Conservation (phyloP, 2,888 invertebrate genomes). For the Sympetrum striolatum region DNA sequence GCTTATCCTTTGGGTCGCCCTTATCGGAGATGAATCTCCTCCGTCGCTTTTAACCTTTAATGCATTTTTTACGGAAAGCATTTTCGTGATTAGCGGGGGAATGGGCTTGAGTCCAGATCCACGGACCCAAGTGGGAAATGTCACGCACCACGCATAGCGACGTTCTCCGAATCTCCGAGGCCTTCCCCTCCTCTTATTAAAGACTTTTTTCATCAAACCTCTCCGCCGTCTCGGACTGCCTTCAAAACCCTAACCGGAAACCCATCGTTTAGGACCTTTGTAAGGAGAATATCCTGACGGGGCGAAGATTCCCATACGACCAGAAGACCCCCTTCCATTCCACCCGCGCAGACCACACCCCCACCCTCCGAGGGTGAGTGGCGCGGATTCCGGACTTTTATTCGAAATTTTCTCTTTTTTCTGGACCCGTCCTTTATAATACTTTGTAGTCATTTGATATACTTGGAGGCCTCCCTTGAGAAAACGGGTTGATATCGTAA, state of each 20-base stretch:
- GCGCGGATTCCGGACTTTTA: neutral
- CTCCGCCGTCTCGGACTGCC: neutral
- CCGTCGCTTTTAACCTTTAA: conserved; percentile 16
- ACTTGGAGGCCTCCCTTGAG: neutral
- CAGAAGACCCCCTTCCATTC: neutral
- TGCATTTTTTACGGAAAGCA: conserved; percentile 6
- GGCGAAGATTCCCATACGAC: neutral
- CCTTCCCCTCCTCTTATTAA: neutral
- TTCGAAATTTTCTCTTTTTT: neutral
- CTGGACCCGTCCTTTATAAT: neutral
- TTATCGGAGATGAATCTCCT: neutral
- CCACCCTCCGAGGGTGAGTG: neutral
- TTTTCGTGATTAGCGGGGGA: conserved; percentile 13
- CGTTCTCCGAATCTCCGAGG: neutral
- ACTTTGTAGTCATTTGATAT: neutral
- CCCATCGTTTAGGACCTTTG: neutral
- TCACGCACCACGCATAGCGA: conserved; percentile 25
- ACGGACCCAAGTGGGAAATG: conserved; percentile 35
- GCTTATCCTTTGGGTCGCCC: neutral
- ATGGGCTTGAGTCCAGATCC: conserved; percentile 28
- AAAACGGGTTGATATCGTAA: neutral
- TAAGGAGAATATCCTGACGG: neutral
- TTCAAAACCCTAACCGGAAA: neutral
- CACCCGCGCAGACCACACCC: neutral
- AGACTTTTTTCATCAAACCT: neutral